phyloP scores from a whole-genome alignment of 2,113 vertebrate species.

The Entomyzon cyanotis region DNA sequence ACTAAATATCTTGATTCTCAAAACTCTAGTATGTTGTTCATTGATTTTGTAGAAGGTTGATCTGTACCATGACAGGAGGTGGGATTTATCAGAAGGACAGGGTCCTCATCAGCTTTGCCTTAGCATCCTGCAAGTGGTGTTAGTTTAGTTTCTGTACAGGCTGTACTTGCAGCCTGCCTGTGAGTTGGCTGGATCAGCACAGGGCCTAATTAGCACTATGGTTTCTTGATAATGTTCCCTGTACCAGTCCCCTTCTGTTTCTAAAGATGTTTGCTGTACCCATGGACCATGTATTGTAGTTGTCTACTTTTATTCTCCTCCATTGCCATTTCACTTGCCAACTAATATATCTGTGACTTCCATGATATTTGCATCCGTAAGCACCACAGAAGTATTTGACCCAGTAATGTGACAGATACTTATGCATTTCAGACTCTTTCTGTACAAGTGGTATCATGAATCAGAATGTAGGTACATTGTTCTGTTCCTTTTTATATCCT shows the following conservation, averaged over 20 bases:
- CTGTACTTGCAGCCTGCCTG: background rate
- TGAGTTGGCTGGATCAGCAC: background rate
- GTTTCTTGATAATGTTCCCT: background rate
- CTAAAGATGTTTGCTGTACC: background rate
- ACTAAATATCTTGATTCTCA: background rate
- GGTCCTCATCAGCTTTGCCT: background rate
- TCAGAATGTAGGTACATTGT: background rate
- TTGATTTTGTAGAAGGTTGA: background rate
- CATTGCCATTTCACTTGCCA: background rate
- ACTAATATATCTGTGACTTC: background rate
- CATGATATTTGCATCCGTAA: rapidly evolving
- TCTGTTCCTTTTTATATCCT: background rate
- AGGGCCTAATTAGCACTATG: background rate
- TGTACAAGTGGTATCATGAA: background rate
- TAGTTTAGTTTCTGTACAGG: background rate
- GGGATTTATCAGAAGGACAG: background rate
- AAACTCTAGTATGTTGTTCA: background rate
- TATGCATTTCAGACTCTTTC: background rate
- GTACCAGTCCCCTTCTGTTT: background rate
- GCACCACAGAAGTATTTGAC: background rate
- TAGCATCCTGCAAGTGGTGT: background rate
- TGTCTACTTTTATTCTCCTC: background rate
- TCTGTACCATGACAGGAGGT: background rate
- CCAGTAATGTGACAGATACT: background rate
- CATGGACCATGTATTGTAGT: background rate